Base-by-base conservation (phyloP, 2,797 vertebrate genomes). In the Ceryle rudis region DNA sequence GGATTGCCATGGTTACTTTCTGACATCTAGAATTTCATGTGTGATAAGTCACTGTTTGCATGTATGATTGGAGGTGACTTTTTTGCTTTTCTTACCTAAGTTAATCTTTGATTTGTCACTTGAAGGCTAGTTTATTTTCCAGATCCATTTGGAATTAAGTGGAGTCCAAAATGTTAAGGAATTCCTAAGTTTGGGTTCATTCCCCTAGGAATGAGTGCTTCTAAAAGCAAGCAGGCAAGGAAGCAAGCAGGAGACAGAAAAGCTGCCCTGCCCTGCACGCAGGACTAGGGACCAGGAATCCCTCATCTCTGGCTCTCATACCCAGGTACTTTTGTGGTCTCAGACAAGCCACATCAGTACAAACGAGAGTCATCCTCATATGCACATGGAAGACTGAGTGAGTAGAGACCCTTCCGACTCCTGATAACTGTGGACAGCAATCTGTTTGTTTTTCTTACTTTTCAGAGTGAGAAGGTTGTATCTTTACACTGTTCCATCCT, bases 31-130 rank as follows among this genome's bases (percentile, higher is more conserved):
- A 86, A 89, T 95, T 92, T 90, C 84, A 84, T 41, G n/a, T 66
- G 58, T 67, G 31, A 52, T 73, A 73, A 79, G 87, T 95, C 94
- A 49, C 70, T 66, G 12, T 69, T 84, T 89, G 42, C 14, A 9
- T 73, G 26, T 71, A 84, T 64, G 86, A 65, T 85, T 21, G 11
- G 49, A 88, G 37, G 57, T 29, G n/a, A 39, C 14, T 62, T 57
- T 46, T 90, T 88, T 49, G 1, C 41, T 73, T 90, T 95, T 94
- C 64, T 73, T 77, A 74, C 42, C 20, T 52, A 73, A 93, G 35
- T 77, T 86, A 81, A 79, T 92, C 51, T 86, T 93, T 92, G 77
- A 90, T 95, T 90, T 93, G 80, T 95, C 90, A 80, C 67, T 29
- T 3, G 9, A 75, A 84, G 23, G 31, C 73, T 79, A 64, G 51